Conservation (phyloP, 2,888 invertebrate genomes). For the Petrolisthes manimaculis region DNA sequence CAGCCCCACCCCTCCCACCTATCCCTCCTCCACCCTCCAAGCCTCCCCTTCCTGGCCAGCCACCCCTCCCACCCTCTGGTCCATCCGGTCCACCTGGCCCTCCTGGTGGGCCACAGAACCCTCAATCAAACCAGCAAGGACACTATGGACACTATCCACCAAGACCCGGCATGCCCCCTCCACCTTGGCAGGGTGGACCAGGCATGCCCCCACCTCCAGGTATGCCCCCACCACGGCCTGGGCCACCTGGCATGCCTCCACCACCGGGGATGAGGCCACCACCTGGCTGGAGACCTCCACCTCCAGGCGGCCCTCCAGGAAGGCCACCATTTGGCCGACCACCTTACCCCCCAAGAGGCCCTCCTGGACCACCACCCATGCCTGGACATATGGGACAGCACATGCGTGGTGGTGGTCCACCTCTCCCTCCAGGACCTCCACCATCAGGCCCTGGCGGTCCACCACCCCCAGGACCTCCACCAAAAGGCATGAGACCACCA, state of each 20-base stretch:
- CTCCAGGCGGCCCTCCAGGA: constrained; percentile 54
- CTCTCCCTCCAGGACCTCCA: constrained; percentile 52
- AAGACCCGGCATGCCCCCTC: constrained; percentile 55
- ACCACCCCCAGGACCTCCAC: constrained; percentile 51
- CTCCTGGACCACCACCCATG: constrained; percentile 55
- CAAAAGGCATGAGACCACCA: constrained; percentile 52
- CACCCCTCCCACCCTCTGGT: constrained; percentile 68
- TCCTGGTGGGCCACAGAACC: not conserved
- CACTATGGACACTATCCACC: constrained; percentile 50
- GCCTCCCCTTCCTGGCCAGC: constrained; percentile 66
- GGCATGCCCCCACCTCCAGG: constrained; percentile 57
- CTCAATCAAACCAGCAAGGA: constrained; percentile 17
- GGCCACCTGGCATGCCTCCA: constrained; percentile 56
- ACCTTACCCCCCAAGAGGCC: constrained; percentile 54
- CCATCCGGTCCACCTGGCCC: constrained; percentile 63
- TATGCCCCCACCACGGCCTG: constrained; percentile 55
- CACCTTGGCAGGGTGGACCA: constrained; percentile 57
- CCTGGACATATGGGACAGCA: constrained; percentile 50
- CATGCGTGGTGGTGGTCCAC: constrained; percentile 54
- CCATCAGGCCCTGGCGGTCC: constrained; percentile 53
- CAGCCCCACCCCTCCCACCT: constrained; percentile 80
- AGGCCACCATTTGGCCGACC: constrained; percentile 55
- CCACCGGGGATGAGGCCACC: constrained; percentile 57
- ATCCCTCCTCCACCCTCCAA: constrained; percentile 78
- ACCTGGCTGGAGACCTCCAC: constrained; percentile 58